Evolutionary conservation across 2,113 vertebrate species (phyloP).

Genomic region (Phalacrocorax pelagicus): DNA sequence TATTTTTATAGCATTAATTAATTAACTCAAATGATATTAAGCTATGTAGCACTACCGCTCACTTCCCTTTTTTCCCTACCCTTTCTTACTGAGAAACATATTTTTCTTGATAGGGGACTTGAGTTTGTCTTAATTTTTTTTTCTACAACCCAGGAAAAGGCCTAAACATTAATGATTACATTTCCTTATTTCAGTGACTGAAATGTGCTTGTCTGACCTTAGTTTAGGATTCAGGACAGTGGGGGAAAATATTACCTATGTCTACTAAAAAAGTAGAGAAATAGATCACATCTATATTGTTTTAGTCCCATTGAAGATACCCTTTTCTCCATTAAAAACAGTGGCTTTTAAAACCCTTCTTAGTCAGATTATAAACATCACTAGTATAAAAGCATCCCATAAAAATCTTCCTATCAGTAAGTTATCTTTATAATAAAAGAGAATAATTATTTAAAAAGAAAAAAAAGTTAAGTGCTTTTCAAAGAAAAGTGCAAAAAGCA

Average conservation of each 20-base stretch:
- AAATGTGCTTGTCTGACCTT: not conserved
- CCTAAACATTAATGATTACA: not conserved
- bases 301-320: not conserved
- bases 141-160: slow-evolving; percentile 5
- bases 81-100: not conserved
- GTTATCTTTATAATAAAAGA: not conserved
- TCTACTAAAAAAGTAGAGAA: not conserved
- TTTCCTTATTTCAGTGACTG: slow-evolving; percentile 12
- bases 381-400: not conserved
- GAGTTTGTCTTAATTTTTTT: not conserved
- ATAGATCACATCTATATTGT: not conserved
- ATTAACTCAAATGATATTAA: not conserved
- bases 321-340: not conserved
- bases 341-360: not conserved
- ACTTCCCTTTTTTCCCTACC: not conserved
- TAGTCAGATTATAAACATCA: not conserved
- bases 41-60: not conserved
- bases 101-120: not conserved
- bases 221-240: not conserved
- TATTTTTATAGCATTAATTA: not conserved
- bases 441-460: not conserved
- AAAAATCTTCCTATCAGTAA: not conserved
- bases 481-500: not conserved
- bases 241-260: not conserved
- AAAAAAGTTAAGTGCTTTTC: not conserved